Percentiles rank a stretch among this genome's conserved stretches.
These are phyloP conservation scores for Lepidochrysops patricia DNA, from an alignment of 2,888 invertebrate genomes.

Conservation along the genomic window DNA sequence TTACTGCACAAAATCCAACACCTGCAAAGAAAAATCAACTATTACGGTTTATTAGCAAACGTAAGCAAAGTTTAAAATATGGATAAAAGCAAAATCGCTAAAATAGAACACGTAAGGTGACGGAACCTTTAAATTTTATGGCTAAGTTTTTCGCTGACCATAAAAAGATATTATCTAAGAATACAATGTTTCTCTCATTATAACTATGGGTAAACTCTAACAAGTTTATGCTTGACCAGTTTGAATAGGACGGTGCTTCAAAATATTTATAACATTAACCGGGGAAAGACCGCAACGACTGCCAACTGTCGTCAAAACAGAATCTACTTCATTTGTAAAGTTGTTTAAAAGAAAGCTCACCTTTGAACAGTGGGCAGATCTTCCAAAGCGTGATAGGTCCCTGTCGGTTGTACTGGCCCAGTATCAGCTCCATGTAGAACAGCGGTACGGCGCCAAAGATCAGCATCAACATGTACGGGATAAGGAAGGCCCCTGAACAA, in stretches of 20 bases:
- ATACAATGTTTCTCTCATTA: not conserved
- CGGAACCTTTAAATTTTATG: not conserved
- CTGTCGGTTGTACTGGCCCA: slow-evolving; percentile 84
- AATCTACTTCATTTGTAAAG: too few relatives aligned
- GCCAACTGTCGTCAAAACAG: too few relatives aligned
- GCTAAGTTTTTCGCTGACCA: not conserved
- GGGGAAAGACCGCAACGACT: too few relatives aligned
- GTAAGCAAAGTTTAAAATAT: too few relatives aligned
- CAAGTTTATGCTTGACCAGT: too few relatives aligned
- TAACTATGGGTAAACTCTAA: too few relatives aligned
- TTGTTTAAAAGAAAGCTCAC: slow-evolving; percentile 45
- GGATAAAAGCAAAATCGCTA: not conserved
- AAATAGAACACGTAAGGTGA: not conserved
- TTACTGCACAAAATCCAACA: slow-evolving; percentile 85
- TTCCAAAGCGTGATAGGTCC: slow-evolving; percentile 88
- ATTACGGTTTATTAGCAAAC: not conserved
- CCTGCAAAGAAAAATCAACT: slow-evolving; percentile 57
- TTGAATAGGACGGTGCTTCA: too few relatives aligned
- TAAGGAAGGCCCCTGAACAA: slow-evolving; percentile 79
- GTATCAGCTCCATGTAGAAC: slow-evolving; percentile 85
- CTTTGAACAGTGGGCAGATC: slow-evolving; percentile 88
- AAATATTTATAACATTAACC: too few relatives aligned
- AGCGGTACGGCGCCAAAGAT: slow-evolving; percentile 84
- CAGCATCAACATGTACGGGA: slow-evolving; percentile 84
- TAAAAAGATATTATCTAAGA: not conserved